Percentiles rank a stretch among this genome's conserved stretches.
Evolutionary conservation across 2,113 vertebrate genomes (phyloP).

Genomic region (Ursus arctos): DNA sequence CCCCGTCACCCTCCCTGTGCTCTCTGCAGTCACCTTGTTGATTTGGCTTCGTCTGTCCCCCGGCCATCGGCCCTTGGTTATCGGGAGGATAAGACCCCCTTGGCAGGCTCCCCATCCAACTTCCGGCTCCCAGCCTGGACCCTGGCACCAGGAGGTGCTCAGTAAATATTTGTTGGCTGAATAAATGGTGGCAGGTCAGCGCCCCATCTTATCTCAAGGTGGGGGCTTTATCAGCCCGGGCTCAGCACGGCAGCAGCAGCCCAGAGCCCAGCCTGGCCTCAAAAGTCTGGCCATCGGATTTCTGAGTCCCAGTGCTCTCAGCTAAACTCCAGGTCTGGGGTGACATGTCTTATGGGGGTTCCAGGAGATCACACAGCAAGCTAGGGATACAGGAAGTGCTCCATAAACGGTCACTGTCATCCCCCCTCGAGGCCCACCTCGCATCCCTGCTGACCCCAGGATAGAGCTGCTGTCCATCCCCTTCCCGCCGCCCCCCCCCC

Average conservation of each 20-base stretch:
- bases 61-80: not conserved
- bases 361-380: not conserved
- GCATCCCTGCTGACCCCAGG: too few relatives aligned
- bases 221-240: not conserved
- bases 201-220: not conserved
- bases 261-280: not conserved
- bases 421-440: not conserved
- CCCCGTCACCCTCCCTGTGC: not conserved
- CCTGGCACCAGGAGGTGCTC: not conserved
- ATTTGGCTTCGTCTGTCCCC: not conserved
- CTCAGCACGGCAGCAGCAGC: not conserved
- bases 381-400: not conserved
- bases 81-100: rapidly evolving
- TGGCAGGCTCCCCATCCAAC: not conserved
- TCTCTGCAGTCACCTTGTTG: not conserved
- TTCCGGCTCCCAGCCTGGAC: not conserved
- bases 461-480: not conserved
- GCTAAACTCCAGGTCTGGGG: not conserved
- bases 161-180: not conserved
- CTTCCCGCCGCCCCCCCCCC: too few relatives aligned
- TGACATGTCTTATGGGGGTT: not conserved
- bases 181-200: not conserved
- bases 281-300: not conserved
- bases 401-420: rapidly evolving
- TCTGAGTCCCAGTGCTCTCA: not conserved